These are phyloP conservation scores for Penaeus vannamei DNA, from an alignment of 1,140 invertebrate genomes.

Conservation along the genomic window DNA sequence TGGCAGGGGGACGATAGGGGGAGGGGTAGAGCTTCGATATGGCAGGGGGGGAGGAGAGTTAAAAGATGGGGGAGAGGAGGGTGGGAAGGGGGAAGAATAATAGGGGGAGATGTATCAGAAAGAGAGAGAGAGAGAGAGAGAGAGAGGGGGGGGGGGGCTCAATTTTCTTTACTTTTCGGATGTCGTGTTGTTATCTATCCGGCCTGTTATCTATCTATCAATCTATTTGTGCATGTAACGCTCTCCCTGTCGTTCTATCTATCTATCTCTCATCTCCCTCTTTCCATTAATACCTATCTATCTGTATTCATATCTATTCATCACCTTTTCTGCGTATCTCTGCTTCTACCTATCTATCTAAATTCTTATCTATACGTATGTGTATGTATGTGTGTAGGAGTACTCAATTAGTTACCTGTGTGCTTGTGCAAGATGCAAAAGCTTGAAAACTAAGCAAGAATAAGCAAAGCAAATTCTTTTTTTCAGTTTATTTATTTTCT, in stretches of 20 bases:
- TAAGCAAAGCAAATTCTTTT: no score
- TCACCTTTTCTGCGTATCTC: neutral
- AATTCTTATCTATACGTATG: neutral
- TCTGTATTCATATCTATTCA: neutral
- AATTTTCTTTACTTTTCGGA: neutral
- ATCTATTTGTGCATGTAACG: neutral
- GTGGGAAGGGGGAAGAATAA: neutral
- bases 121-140: neutral
- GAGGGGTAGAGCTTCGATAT: neutral
- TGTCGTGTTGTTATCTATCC: neutral
- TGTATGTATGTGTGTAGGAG: no score
- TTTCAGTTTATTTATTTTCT: no score
- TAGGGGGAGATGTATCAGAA: neutral
- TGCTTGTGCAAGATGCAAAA: no score
- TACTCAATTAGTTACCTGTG: no score
- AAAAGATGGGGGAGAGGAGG: no score
- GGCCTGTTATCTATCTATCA: neutral
- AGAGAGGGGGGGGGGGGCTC: neutral
- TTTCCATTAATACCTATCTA: neutral
- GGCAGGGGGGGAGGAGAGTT: no score
- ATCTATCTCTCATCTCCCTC: neutral
- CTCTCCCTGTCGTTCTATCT: neutral
- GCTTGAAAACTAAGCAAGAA: no score
- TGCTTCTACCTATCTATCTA: neutral
- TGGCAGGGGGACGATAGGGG: neutral